Percentiles rank a stretch among this genome's conserved stretches.
phyloP scores from a whole-genome alignment of 2,888 invertebrate species.

The Aphodius sticticus region DNA sequence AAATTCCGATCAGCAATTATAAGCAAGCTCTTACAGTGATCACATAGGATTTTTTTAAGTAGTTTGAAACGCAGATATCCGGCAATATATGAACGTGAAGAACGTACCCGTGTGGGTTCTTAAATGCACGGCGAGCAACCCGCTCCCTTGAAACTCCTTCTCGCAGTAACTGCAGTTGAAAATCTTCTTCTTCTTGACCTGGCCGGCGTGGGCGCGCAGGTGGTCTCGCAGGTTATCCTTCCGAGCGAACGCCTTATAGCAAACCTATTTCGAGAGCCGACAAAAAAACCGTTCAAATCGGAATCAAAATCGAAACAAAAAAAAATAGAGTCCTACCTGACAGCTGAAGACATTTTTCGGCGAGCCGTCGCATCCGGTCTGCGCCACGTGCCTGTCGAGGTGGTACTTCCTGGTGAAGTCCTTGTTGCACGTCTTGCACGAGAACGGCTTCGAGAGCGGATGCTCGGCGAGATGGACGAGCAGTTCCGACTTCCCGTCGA shows the following conservation, averaged over 20 bases:
- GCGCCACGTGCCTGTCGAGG: constrained; percentile 73
- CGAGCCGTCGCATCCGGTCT: constrained; percentile 72
- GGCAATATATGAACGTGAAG: no score
- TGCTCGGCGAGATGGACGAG: constrained; percentile 74
- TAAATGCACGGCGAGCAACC: constrained; percentile 69
- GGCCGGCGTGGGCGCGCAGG: constrained; percentile 72
- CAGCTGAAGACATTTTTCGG: constrained; percentile 65
- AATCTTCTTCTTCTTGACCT: constrained; percentile 64
- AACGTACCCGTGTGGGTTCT: constrained; percentile 73
- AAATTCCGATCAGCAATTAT: no score
- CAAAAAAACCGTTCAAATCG: no score
- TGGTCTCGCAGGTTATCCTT: constrained; percentile 79
- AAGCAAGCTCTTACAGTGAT: no score
- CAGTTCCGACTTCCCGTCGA: constrained; percentile 69
- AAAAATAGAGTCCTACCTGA: constrained; percentile 64
- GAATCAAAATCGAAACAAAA: no score
- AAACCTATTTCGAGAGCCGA: constrained; percentile 62
- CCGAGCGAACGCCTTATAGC: constrained; percentile 69
- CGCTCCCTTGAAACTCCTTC: constrained; percentile 71
- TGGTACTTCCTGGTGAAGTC: constrained; percentile 81
- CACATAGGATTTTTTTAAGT: no score
- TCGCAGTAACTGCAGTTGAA: constrained; percentile 71
- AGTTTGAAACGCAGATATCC: no score
- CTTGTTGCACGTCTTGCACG: constrained; percentile 74
- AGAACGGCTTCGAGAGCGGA: constrained; percentile 67